phyloP scores from a whole-genome alignment of 2,888 invertebrate genomes.

The Eupithecia insigniata region DNA sequence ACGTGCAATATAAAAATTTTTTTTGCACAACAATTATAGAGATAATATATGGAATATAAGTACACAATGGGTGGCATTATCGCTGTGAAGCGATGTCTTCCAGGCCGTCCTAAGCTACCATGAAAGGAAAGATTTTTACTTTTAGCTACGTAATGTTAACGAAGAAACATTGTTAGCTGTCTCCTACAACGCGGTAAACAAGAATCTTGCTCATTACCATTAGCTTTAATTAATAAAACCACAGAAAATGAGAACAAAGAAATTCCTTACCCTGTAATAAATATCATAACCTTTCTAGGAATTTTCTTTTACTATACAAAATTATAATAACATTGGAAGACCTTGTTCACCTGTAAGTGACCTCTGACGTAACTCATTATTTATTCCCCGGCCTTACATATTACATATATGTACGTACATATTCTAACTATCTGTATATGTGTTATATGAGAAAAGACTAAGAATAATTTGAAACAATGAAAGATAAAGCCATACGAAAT shows the following conservation, averaged over 20 bases:
- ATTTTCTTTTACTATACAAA: not conserved
- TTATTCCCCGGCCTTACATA: not conserved
- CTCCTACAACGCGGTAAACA: not conserved
- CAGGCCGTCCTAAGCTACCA: not conserved
- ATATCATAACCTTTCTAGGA: not conserved
- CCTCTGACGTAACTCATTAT: not conserved
- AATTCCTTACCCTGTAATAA: not conserved
- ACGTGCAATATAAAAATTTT: not conserved
- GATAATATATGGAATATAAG: not conserved
- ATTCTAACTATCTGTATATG: too few species aligned
- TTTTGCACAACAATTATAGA: not conserved
- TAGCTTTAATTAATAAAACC: constrained; percentile 7
- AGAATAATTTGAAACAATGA: too few species aligned
- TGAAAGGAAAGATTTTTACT: not conserved
- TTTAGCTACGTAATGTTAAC: not conserved
- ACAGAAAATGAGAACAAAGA: not conserved
- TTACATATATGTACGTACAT: too few species aligned
- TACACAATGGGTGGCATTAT: not conserved
- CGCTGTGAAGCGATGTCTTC: not conserved
- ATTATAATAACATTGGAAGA: not conserved
- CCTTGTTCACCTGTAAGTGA: not conserved
- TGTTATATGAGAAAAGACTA: too few species aligned
- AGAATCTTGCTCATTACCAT: not conserved
- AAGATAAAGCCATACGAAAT: too few species aligned
- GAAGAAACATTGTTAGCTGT: not conserved